A percentile compares a stretch with the other conserved stretches of the same genome.
These are phyloP conservation scores for Pammene aurita DNA, from an alignment of 2,888 invertebrate genomes.

Conservation along the genomic window DNA sequence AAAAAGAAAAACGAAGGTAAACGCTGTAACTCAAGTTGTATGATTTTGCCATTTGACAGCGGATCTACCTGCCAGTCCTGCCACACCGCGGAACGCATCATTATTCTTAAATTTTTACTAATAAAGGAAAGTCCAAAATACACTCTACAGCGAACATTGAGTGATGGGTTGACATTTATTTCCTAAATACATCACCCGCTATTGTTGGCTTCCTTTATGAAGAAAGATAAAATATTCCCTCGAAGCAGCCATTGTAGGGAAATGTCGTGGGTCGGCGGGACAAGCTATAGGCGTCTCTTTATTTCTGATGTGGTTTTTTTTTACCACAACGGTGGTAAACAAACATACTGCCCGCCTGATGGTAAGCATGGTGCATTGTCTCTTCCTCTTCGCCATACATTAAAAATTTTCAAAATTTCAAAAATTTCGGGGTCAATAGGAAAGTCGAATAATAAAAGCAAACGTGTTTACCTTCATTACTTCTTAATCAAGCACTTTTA, in stretches of 20 bases:
- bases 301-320: not conserved
- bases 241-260: conserved; percentile 69
- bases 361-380: no score
- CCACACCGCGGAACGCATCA: conserved; percentile 20
- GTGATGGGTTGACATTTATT: conserved; percentile 80
- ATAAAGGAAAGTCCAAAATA: conserved; percentile 53
- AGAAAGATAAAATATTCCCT: conserved; percentile 81
- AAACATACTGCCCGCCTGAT: no score
- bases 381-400: no score
- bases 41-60: not conserved
- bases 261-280: conserved; percentile 62
- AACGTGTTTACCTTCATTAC: no score
- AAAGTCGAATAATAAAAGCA: no score
- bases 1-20: no score
- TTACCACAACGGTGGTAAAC: no score
- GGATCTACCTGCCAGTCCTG: conserved; percentile 21
- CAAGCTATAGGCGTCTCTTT: conserved; percentile 30
- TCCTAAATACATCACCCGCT: conserved; percentile 75
- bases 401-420: no score
- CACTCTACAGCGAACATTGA: conserved; percentile 62
- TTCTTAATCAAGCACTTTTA: no score
- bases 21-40: not conserved
- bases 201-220: conserved; percentile 78
- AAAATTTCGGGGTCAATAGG: no score
- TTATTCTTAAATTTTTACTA: conserved; percentile 48